These are phyloP conservation scores for Trachymyrmex septentrionalis DNA, from an alignment of 1,140 invertebrate genomes.

Conservation along the genomic window DNA sequence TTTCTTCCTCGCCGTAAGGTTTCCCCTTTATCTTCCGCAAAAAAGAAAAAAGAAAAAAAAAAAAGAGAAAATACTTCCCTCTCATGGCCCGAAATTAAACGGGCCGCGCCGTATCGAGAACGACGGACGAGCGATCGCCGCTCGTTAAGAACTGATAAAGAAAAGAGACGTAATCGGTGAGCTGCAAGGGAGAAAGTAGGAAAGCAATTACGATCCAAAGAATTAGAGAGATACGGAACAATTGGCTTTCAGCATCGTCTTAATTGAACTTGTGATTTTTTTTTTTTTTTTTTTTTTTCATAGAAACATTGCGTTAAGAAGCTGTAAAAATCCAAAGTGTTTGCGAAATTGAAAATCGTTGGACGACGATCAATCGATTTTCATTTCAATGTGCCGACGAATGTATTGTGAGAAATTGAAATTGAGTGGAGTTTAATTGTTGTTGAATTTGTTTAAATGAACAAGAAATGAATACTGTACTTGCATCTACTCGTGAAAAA, in stretches of 20 bases:
- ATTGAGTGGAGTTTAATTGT: not conserved
- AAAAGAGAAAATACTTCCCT: constrained; percentile 23
- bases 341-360: constrained; percentile 5
- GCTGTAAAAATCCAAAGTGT: not conserved
- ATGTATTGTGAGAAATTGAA: not conserved
- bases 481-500: not conserved
- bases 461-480: not conserved
- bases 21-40: constrained; percentile 39
- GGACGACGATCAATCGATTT: not conserved
- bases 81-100: constrained; percentile 25
- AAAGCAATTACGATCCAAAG: constrained; percentile 50
- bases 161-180: constrained; percentile 41
- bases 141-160: constrained; percentile 50
- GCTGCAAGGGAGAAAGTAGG: not conserved
- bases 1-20: not conserved
- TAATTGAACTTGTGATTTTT: constrained; percentile 37
- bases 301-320: not conserved
- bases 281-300: no score
- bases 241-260: constrained; percentile 43
- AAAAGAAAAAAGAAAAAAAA: constrained; percentile 48
- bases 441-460: constrained; percentile 11
- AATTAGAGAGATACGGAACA: constrained; percentile 9
- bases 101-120: not conserved
- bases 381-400: not conserved
- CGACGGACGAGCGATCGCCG: constrained; percentile 42